Percentiles rank a stretch among this genome's conserved stretches.
Conservation (phyloP, 2,888 invertebrate species). For the Diachrysia chrysitis region DNA sequence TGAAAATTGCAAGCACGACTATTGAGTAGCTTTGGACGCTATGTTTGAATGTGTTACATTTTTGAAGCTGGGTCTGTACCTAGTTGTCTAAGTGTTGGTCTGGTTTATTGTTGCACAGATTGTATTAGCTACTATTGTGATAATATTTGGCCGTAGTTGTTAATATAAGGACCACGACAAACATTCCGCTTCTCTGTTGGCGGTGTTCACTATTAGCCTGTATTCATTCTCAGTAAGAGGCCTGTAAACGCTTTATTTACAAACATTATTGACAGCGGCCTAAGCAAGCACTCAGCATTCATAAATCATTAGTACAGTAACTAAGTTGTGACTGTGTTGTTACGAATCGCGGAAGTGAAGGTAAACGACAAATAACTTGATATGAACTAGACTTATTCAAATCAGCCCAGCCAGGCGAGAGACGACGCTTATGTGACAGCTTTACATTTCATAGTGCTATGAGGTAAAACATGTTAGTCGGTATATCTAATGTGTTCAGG, state of each 20-base stretch:
- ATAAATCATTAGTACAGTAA: slow-evolving; percentile 24
- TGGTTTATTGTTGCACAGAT: slow-evolving; percentile 55
- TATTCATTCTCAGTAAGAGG: background rate
- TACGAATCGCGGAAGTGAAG: slow-evolving; percentile 38
- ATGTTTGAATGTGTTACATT: slow-evolving; percentile 16
- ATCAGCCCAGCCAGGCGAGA: background rate
- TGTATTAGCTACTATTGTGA: slow-evolving; percentile 63
- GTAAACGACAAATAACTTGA: slow-evolving; percentile 32
- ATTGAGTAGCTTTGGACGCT: slow-evolving; percentile 28
- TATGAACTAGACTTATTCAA: background rate
- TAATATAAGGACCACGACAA: slow-evolving; percentile 60
- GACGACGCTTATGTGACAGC: background rate
- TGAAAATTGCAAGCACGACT: slow-evolving; percentile 11
- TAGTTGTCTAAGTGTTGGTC: slow-evolving; percentile 34
- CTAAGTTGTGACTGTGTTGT: slow-evolving; percentile 13
- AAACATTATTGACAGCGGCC: slow-evolving; percentile 24
- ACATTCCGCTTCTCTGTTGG: slow-evolving; percentile 50
- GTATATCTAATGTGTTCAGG: too few relatives aligned
- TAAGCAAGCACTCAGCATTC: slow-evolving; percentile 18
- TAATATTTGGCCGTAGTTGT: slow-evolving; percentile 62
- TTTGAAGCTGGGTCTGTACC: slow-evolving; percentile 30
- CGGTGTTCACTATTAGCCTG: slow-evolving; percentile 23
- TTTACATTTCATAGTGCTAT: background rate
- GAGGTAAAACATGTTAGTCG: background rate
- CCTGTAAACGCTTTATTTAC: background rate